Evolutionary conservation across 2,797 vertebrate genomes (phyloP).

Genomic region (Spinus olivaceus): DNA sequence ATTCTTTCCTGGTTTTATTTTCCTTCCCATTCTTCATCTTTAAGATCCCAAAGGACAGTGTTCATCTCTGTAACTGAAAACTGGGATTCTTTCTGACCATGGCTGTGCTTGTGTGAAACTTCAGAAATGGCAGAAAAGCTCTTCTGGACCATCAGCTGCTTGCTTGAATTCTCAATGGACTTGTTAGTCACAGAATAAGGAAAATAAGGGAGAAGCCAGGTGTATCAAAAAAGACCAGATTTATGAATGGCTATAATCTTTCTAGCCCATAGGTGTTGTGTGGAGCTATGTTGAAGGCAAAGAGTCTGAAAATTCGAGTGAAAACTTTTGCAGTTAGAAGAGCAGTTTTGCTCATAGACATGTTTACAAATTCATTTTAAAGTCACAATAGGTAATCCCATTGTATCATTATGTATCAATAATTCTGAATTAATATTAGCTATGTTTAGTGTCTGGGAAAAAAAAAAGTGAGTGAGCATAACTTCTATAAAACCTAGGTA

Average conservation of each 20-base stretch:
- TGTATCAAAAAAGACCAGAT: neutral
- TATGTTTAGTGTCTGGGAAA: neutral
- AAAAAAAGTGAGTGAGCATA: neutral
- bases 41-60: neutral
- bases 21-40: neutral
- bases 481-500: neutral
- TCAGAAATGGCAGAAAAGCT: neutral
- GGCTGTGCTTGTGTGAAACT: neutral
- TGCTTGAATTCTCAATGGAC: neutral
- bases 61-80: neutral
- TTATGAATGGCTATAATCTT: neutral
- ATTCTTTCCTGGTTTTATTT: conserved; percentile 59
- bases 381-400: neutral
- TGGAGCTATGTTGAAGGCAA: neutral
- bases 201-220: neutral
- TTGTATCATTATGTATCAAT: neutral
- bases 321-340: neutral
- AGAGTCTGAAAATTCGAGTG: neutral
- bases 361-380: neutral
- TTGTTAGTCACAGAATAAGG: neutral
- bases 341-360: neutral
- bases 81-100: neutral
- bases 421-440: neutral
- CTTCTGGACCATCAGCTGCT: neutral
- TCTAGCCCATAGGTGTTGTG: neutral